These are phyloP conservation scores for Xylophagus ater DNA, from an alignment of 2,888 invertebrate genomes.

Conservation along the genomic window DNA sequence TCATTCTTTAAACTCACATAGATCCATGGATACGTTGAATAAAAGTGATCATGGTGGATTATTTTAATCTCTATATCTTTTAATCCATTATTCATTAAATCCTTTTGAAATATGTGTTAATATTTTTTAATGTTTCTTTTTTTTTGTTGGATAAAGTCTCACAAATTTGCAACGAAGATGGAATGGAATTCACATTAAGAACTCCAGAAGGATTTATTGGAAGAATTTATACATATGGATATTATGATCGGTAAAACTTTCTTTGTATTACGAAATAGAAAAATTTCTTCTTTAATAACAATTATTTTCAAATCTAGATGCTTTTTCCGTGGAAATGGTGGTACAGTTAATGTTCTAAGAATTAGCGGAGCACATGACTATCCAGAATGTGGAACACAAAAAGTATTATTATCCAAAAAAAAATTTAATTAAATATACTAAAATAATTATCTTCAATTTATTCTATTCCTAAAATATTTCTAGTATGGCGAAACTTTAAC, in stretches of 20 bases:
- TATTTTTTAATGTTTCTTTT: slow-evolving; percentile 2
- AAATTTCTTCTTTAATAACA: too few species aligned
- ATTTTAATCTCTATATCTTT: too few species aligned
- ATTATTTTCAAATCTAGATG: too few species aligned
- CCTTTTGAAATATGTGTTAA: too few species aligned
- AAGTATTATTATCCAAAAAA: slow-evolving; percentile 49
- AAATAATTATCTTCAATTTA: slow-evolving; percentile 7
- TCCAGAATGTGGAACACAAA: slow-evolving; percentile 84
- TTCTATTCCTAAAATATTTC: slow-evolving; percentile 20
- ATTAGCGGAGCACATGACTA: slow-evolving; percentile 87
- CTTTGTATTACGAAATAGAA: too few species aligned
- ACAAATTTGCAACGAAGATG: slow-evolving; percentile 85
- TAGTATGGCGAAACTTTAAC: slow-evolving; percentile 88
- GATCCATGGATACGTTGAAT: too few species aligned
- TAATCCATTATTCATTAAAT: too few species aligned
- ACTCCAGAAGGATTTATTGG: slow-evolving; percentile 84
- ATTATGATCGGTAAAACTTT: slow-evolving; percentile 53
- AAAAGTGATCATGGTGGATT: too few species aligned
- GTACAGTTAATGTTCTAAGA: slow-evolving; percentile 66
- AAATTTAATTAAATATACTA: slow-evolving; percentile 5
- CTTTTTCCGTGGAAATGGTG: slow-evolving; percentile 84
- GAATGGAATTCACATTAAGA: slow-evolving; percentile 83
- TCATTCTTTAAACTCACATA: too few species aligned
- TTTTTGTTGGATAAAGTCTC: slow-evolving; percentile 52
- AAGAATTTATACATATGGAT: slow-evolving; percentile 83